phyloP scores from a whole-genome alignment of 1,140 invertebrate genomes.

The Drosophila bocki region DNA sequence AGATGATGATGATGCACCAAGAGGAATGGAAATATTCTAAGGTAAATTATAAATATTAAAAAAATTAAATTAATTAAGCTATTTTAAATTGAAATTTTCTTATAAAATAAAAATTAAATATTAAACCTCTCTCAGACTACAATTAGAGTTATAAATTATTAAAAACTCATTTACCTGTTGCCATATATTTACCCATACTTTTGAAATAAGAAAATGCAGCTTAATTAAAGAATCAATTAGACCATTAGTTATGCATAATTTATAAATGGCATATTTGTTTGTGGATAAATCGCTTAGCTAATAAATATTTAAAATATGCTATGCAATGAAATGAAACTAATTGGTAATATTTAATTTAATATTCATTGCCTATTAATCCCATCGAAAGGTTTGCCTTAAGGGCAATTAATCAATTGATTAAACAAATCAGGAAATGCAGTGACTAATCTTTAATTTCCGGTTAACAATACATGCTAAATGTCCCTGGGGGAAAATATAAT shows the following conservation, averaged over 20 bases:
- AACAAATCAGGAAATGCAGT: background rate
- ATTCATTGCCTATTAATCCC: background rate
- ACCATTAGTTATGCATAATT: slow-evolving; percentile 5
- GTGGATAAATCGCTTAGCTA: background rate
- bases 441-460: background rate
- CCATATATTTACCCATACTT: no score
- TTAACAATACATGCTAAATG: background rate
- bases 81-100: no score
- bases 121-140: background rate
- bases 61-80: no score
- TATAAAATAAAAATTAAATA: background rate
- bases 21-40: background rate
- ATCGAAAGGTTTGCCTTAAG: background rate
- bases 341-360: slow-evolving; percentile 1
- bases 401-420: slow-evolving; percentile 3
- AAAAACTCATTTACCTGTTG: background rate
- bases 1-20: background rate
- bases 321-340: background rate
- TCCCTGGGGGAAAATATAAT: background rate
- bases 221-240: background rate
- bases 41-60: background rate
- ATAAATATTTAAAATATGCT: slow-evolving; percentile 14
- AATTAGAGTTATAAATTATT: background rate
- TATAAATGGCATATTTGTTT: background rate
- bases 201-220: background rate